Evolutionary conservation across 2,888 invertebrate species (phyloP), one percentile per base, ranked within the genome.

Genomic region (Dexiosoma caninum): DNA sequence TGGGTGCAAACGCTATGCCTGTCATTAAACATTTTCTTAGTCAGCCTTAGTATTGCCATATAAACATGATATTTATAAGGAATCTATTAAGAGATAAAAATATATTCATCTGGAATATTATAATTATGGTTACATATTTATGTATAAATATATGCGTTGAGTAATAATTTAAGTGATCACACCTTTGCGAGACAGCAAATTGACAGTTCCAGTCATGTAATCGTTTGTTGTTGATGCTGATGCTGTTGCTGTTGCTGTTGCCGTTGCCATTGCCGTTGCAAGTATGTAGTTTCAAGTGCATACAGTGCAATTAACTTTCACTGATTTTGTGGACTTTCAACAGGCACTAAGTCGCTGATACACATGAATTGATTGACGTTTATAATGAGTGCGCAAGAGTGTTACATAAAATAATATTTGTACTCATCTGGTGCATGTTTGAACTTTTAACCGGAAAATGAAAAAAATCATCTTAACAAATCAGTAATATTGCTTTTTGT

Each of bases 301-400:
- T 78, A 67, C 21, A 62, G 59, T 72, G 60, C 67, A 72, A 72
- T 72, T 67, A 67, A 78, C 78, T 78, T 78, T 78, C 72, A 78
- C 78, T 72, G 40, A 53, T 78, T 72, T 37, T 42, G 14, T 40
- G 66, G 19, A 51, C 14, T 19, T 19, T 19, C 16, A 46, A 46
- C 21, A 21, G 9, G 21, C 30, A 14, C 12, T 4, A n/a, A 32
- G 19, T 1, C 1, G 37, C 23, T 14, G 1, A 32, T 21, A 32
- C 30, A 30, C 14, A 44, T 21, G 6, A 21, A 9, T 9, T 19
- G 3, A 9, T 32, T 16, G 19, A 23, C 1, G n/a, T 35, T 35
- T 7, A 10, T 7, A 40, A 30, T 30, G 12, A 44, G 42, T 44
- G 30, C 12, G 12, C 27, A 5, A 27, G 27, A 27, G 27, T 60